These are phyloP conservation scores for Lamproptera curius DNA, from an alignment of 2,888 invertebrate species.

Conservation along the genomic window DNA sequence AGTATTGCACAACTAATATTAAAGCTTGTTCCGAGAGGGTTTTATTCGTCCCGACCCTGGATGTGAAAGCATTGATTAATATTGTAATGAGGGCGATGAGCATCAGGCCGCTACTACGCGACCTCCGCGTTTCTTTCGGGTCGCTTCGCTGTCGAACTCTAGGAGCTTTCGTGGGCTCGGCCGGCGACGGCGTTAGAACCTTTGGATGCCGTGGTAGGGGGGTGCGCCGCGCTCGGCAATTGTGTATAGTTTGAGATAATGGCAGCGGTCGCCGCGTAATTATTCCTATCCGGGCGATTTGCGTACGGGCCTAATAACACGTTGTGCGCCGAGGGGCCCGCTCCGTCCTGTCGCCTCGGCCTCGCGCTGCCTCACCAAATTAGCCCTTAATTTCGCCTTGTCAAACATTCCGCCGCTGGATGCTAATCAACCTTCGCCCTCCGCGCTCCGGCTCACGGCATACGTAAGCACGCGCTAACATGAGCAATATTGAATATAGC, in stretches of 20 bases:
- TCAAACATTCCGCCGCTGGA: conserved; percentile 1
- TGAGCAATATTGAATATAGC: too few species aligned
- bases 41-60: conserved; percentile 46
- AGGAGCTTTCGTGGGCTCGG: neutral
- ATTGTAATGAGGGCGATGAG: conserved; percentile 65
- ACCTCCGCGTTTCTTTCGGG: neutral
- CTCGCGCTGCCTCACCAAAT: conserved; percentile 15
- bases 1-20: conserved; percentile 53
- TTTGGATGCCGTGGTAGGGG: conserved; percentile 26
- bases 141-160: neutral
- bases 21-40: conserved; percentile 47
- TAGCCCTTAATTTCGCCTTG: conserved; percentile 12
- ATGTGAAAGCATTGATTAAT: conserved; percentile 68
- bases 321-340: conserved; percentile 14
- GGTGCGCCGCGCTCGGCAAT: conserved; percentile 55
- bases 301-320: conserved; percentile 36
- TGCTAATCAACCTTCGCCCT: neutral
- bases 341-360: conserved; percentile 8
- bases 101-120: conserved; percentile 34
- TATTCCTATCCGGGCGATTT: conserved; percentile 54
- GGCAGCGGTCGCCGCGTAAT: conserved; percentile 56
- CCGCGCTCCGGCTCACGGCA: neutral
- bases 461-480: too few species aligned
- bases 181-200: neutral
- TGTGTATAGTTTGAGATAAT: conserved; percentile 63